phyloP scores from a whole-genome alignment of 2,113 vertebrate species.

The Glaucomys volans region DNA sequence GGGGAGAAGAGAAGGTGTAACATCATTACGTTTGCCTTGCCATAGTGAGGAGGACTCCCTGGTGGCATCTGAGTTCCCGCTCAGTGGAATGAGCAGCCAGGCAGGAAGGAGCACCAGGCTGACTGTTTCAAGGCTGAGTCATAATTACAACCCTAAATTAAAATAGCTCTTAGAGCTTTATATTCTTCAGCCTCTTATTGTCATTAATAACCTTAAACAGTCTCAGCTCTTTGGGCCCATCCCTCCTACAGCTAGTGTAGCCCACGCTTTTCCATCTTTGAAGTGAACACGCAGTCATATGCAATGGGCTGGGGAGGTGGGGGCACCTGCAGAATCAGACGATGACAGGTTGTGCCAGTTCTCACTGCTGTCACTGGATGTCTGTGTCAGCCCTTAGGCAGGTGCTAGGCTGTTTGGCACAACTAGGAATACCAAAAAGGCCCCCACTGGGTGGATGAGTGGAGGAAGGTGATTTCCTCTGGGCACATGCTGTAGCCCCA shows the following conservation, averaged over 20 bases:
- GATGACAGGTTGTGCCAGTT: not conserved
- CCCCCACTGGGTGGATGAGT: not conserved
- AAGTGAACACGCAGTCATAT: not conserved
- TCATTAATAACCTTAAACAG: not conserved
- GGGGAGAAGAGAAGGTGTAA: accelerated
- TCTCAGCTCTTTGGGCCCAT: not conserved
- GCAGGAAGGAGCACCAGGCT: not conserved
- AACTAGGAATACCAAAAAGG: not conserved
- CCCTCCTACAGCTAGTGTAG: not conserved
- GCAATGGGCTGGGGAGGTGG: not conserved
- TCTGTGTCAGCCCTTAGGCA: not conserved
- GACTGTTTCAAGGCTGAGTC: conserved; percentile 17
- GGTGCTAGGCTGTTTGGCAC: not conserved
- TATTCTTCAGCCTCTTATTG: not conserved
- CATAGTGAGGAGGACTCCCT: not conserved
- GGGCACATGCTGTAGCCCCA: not conserved
- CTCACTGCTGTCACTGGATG: not conserved
- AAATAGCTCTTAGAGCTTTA: not conserved
- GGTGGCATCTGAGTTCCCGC: not conserved
- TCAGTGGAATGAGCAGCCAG: not conserved
- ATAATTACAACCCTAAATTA: not conserved
- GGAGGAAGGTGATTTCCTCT: not conserved
- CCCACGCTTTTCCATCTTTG: not conserved
- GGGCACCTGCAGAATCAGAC: not conserved
- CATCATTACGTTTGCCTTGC: not conserved